Evolutionary conservation across 2,888 invertebrate genomes (phyloP), one percentile per base, ranked within the genome.

Genomic region (Auanema sp.): DNA sequence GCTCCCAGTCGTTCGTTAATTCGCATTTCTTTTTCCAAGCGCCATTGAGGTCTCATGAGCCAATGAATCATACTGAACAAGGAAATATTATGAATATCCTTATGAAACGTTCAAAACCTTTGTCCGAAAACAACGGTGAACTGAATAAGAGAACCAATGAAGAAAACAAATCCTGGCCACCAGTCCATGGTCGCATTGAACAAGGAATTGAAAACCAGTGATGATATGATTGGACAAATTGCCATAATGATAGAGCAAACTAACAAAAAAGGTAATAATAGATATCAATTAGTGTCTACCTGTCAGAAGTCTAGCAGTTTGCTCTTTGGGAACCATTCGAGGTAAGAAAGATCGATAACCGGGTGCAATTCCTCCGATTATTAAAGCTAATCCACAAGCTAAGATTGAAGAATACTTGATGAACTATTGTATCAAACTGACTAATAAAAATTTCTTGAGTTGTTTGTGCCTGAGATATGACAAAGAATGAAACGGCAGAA

Each of bases 81-180:
- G 8, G 47, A 18, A 14, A 44, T 5, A 33, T 33, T 3, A 33
- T 33, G 33, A 33, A 33, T 33, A 33, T 33, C 3, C 33, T 33
- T 6, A 44, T 49, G 16, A 40, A 21, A 16, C 65, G 69, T 69
- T 51, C 4, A n/a, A 33, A 8, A 78, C 76, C 72, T 66, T 55
- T 78, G 77, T 18, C 78, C 79, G 8, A 71, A 14, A 23, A 75
- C 69, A 11, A 77, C 76, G 10, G 61, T 42, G 10, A 69, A 25
- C 41, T 76, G 75, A 40, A 80, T 63, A 18, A 66, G 52, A 4
- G 72, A 78, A 21, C 72, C 66, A 10, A 80, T 58, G 60, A 80
- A 76, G 60, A 81, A 80, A 6, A 74, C 76, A 57, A 80, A 79
- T 21, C 80, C 80, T 0, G 80, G 76, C 80, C 80, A 80, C 64